phyloP scores from a whole-genome alignment of 2,113 vertebrate species.

The Nematolebias whitei region DNA sequence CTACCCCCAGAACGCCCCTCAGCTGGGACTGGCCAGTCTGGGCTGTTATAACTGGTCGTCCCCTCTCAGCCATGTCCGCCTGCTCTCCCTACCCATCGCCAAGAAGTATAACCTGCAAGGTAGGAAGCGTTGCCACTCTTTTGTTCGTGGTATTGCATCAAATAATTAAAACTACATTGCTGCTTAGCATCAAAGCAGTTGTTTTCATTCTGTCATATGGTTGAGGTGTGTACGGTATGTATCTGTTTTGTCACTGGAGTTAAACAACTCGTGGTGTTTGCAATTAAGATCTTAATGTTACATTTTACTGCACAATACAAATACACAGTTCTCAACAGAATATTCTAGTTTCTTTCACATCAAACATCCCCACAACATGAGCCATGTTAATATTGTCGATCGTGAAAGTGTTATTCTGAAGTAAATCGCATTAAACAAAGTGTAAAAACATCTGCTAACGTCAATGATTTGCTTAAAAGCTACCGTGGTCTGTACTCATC shows the following conservation, averaged over 20 bases:
- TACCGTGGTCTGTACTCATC: no score
- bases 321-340: background rate
- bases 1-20: constrained; percentile 82
- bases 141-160: no score
- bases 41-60: constrained; percentile 86
- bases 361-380: background rate
- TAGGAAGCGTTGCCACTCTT: constrained; percentile 23
- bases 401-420: background rate
- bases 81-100: constrained; percentile 91
- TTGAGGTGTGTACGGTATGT: no score
- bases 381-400: background rate
- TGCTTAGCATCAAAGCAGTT: no score
- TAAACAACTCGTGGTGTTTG: background rate
- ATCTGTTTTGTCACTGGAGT: no score
- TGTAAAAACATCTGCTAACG: background rate
- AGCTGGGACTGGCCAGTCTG: constrained; percentile 80
- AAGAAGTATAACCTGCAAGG: constrained; percentile 94
- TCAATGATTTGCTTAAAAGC: background rate
- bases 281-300: background rate
- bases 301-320: background rate
- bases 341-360: background rate
- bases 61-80: constrained; percentile 87
- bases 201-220: no score
- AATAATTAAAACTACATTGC: no score
- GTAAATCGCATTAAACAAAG: background rate